phyloP scores from a whole-genome alignment of 1,140 invertebrate genomes.

The Tyrophagus putrescentiae region DNA sequence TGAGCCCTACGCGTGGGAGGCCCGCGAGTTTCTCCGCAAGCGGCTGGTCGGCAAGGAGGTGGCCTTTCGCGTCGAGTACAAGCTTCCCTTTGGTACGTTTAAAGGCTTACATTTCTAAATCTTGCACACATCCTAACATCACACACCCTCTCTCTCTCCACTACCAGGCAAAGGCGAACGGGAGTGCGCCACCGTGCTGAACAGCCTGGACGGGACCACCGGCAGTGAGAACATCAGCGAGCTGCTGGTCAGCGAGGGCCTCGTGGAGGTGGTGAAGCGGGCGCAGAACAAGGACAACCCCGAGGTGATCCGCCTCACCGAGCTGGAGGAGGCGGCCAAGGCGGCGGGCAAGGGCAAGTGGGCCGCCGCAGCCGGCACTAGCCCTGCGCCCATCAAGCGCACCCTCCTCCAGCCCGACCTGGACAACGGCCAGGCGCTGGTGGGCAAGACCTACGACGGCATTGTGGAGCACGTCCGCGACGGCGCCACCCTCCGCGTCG shows the following conservation, averaged over 20 bases:
- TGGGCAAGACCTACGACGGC: slow-evolving; percentile 46
- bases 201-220: too few relatives aligned
- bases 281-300: slow-evolving; percentile 19
- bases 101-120: slow-evolving; percentile 55
- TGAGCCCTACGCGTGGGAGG: slow-evolving; percentile 84
- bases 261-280: slow-evolving; percentile 49
- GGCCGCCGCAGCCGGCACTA: slow-evolving; percentile 37
- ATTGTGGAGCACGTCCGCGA: slow-evolving; percentile 90
- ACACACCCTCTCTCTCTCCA: slow-evolving; percentile 36
- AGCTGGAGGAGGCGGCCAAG: slow-evolving; percentile 81
- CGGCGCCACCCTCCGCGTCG: slow-evolving; percentile 79
- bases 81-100: slow-evolving; percentile 72
- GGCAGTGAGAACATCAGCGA: slow-evolving; percentile 65
- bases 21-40: slow-evolving; percentile 86
- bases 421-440: slow-evolving; percentile 64
- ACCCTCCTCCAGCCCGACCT: slow-evolving; percentile 54
- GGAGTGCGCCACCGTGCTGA: slow-evolving; percentile 20
- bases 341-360: slow-evolving; percentile 64
- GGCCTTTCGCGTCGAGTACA: slow-evolving; percentile 80
- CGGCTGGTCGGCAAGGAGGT: slow-evolving; percentile 87
- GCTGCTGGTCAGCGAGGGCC: slow-evolving; percentile 64
- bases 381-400: slow-evolving; percentile 51
- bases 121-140: slow-evolving; percentile 49
- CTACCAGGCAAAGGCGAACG: slow-evolving; percentile 38
- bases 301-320: slow-evolving; percentile 49